Evolutionary conservation across 2,888 invertebrate genomes (phyloP).

Genomic region (Melangyna quadrimaculata): DNA sequence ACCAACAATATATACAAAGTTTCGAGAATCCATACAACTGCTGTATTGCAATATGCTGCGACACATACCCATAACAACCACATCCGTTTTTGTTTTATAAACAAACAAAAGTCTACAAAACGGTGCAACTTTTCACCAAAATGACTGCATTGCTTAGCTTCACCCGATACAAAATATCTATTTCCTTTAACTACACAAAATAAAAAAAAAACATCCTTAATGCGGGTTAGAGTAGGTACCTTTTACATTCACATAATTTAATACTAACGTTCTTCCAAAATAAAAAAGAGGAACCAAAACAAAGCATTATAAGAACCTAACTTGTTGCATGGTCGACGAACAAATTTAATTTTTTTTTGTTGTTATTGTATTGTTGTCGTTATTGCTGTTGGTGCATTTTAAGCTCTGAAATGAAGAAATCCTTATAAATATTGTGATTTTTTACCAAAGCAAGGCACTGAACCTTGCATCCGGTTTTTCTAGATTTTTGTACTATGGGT

Average conservation of each 20-base stretch:
- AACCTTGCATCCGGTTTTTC: constrained; percentile 72
- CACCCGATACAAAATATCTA: constrained; percentile 47
- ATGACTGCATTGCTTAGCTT: constrained; percentile 7
- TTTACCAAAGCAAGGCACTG: constrained; percentile 64
- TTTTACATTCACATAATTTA: constrained; percentile 23
- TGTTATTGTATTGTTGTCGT: neutral
- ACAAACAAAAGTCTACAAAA: constrained; percentile 2
- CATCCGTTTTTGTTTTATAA: constrained; percentile 48
- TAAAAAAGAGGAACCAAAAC: constrained; percentile 22
- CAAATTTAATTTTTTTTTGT: constrained; percentile 25
- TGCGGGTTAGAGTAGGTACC: constrained; percentile 1
- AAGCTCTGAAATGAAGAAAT: constrained; percentile 53
- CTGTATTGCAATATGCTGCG: neutral
- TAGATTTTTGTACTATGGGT: constrained; percentile 56
- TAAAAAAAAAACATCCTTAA: constrained; percentile 22
- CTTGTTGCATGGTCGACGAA: constrained; percentile 64
- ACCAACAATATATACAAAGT: neutral
- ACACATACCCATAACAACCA: constrained; percentile 37
- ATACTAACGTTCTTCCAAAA: constrained; percentile 17
- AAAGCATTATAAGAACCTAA: constrained; percentile 21
- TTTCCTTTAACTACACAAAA: constrained; percentile 26
- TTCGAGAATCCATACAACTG: constrained; percentile 44
- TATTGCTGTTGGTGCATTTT: constrained; percentile 23
- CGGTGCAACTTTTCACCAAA: constrained; percentile 7
- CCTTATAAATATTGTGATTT: constrained; percentile 59